Percentiles rank a stretch among this genome's conserved stretches.
These are phyloP conservation scores for Zoanthus gigantus DNA, from an alignment of 92 coral and sea anemone genomes.

Conservation along the genomic window DNA sequence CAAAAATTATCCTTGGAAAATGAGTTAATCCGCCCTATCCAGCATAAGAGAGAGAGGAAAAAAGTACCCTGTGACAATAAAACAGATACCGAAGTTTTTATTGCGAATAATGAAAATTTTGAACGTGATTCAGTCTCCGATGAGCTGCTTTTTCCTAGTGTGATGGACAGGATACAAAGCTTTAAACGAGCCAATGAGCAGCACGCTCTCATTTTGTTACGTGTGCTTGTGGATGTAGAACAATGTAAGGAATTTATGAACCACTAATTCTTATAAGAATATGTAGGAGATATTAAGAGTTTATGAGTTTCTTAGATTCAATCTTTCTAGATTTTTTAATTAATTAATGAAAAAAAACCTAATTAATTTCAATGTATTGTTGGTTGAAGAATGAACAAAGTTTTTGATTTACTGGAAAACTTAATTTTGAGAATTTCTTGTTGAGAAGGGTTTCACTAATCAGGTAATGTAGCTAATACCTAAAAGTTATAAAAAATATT, in stretches of 20 bases:
- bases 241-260: constrained; percentile 51
- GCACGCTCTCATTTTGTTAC: constrained; percentile 52
- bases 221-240: constrained; percentile 59
- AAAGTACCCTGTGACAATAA: not conserved
- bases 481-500: no score
- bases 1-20: constrained; percentile 66
- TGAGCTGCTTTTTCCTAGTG: constrained; percentile 27
- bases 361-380: no score
- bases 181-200: constrained; percentile 67
- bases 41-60: not conserved
- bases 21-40: constrained; percentile 24
- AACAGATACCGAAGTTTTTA: not conserved
- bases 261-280: not conserved
- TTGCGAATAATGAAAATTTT: not conserved
- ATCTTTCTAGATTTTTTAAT: no score
- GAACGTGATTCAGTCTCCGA: not conserved
- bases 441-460: no score
- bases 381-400: no score
- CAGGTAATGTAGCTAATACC: no score
- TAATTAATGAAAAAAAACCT: no score
- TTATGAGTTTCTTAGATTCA: no score
- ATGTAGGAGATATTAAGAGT: no score
- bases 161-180: constrained; percentile 55
- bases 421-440: no score
- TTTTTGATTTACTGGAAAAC: no score